Conservation (phyloP, 2,113 vertebrate species). For the Ivindomyrus marchei region DNA sequence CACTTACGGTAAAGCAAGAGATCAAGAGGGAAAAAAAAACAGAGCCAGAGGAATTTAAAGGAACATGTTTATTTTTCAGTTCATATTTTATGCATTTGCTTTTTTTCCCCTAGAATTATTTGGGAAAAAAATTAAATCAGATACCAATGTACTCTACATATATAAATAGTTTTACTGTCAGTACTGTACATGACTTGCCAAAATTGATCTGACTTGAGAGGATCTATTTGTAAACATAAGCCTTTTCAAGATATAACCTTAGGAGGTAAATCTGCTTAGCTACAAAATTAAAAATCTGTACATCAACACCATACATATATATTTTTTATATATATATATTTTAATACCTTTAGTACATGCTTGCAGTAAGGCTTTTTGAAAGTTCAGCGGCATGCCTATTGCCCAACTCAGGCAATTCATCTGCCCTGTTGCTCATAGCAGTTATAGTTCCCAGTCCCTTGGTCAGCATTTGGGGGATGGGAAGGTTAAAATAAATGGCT, state of each 20-base stretch:
- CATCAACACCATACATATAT: slow-evolving; percentile 11
- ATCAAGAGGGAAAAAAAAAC: not conserved
- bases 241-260: slow-evolving; percentile 28
- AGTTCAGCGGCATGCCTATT: slow-evolving; percentile 16
- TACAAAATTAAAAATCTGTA: slow-evolving; percentile 29
- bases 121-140: not conserved
- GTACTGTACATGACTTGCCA: slow-evolving; percentile 46
- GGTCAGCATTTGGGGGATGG: not conserved
- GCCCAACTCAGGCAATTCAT: not conserved
- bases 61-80: not conserved
- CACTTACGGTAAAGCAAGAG: not conserved
- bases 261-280: slow-evolving; percentile 28
- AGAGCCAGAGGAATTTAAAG: slow-evolving; percentile 18
- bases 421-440: not conserved
- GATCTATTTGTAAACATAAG: slow-evolving; percentile 43
- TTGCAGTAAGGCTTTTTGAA: slow-evolving; percentile 36
- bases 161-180: slow-evolving; percentile 46
- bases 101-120: not conserved
- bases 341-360: slow-evolving; percentile 34
- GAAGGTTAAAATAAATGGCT: not conserved
- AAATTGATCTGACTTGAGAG: slow-evolving; percentile 34
- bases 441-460: not conserved
- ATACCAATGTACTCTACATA: slow-evolving; percentile 35
- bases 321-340: not conserved
- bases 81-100: not conserved